Conservation (phyloP, 1,140 invertebrate species). For the Zaprionus lachaisei region DNA sequence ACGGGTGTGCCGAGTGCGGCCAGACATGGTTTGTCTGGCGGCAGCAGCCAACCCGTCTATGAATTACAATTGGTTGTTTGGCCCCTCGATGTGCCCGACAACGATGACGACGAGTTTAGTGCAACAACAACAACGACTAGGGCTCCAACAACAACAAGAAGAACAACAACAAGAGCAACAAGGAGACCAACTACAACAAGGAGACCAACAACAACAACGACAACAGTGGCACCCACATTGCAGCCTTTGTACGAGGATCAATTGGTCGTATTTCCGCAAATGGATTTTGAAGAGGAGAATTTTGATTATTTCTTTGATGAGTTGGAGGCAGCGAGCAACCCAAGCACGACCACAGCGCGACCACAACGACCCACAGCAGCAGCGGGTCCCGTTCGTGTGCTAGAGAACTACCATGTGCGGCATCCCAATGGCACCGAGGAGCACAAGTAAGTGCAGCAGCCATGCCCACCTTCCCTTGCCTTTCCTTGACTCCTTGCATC, state of each 20-base stretch:
- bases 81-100: slow-evolving; percentile 63
- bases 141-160: not conserved
- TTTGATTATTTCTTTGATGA: slow-evolving; percentile 78
- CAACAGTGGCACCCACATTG: slow-evolving; percentile 21
- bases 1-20: slow-evolving; percentile 4
- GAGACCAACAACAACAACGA: slow-evolving; percentile 27
- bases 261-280: slow-evolving; percentile 80
- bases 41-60: slow-evolving; percentile 71
- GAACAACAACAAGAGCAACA: slow-evolving; percentile 1
- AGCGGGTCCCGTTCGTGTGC: slow-evolving; percentile 52
- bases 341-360: slow-evolving; percentile 1
- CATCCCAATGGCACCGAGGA: slow-evolving; percentile 73
- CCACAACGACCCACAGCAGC: slow-evolving; percentile 23
- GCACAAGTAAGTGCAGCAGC: slow-evolving; percentile 57
- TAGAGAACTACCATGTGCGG: slow-evolving; percentile 67
- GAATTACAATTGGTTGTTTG: slow-evolving; percentile 83
- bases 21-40: slow-evolving; percentile 52
- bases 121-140: slow-evolving; percentile 10
- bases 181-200: slow-evolving; percentile 6
- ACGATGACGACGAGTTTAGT: slow-evolving; percentile 22
- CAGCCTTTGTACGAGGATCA: slow-evolving; percentile 77
- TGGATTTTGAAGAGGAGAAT: slow-evolving; percentile 80
- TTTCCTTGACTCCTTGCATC: not conserved
- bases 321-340: slow-evolving; percentile 11
- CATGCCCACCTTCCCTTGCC: no score